These are phyloP conservation scores for Dendrolimus kikuchii DNA, from an alignment of 1,140 invertebrate species.

Conservation along the genomic window DNA sequence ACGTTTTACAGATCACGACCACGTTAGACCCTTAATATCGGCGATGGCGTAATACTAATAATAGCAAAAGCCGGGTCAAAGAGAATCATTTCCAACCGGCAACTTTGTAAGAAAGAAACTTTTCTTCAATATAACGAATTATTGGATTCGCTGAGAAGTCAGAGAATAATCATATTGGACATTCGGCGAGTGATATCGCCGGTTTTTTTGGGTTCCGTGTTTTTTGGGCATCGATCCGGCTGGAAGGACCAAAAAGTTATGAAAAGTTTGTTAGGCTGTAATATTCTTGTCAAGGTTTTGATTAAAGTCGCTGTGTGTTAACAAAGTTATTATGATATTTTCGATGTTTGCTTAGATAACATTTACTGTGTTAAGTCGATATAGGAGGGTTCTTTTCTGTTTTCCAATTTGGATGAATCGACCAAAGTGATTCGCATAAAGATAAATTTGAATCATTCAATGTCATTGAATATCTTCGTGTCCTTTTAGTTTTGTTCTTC, in stretches of 20 bases:
- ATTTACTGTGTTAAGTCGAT: too few relatives aligned
- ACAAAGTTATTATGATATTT: too few relatives aligned
- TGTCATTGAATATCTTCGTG: too few relatives aligned
- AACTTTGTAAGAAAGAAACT: constrained; percentile 57
- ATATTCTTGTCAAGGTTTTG: too few relatives aligned
- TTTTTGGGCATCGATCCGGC: neutral
- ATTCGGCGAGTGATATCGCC: constrained; percentile 41
- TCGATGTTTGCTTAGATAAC: too few relatives aligned
- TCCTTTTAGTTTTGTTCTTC: too few relatives aligned
- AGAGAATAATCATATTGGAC: constrained; percentile 53
- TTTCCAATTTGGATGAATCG: too few relatives aligned
- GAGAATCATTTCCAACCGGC: constrained; percentile 54
- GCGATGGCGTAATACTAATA: constrained; percentile 49
- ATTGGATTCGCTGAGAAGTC: constrained; percentile 57
- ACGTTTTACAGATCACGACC: constrained; percentile 10
- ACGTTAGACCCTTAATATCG: constrained; percentile 26
- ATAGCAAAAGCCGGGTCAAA: constrained; percentile 46
- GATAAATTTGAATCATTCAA: too few relatives aligned
- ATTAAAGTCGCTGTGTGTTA: too few relatives aligned
- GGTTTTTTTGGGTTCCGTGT: neutral
- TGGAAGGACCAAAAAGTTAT: neutral
- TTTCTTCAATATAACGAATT: constrained; percentile 67
- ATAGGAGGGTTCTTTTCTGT: too few relatives aligned
- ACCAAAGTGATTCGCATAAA: too few relatives aligned
- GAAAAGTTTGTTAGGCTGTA: too few relatives aligned